Conservation (phyloP, 2,113 vertebrate genomes). For the Menidia beryllina region DNA sequence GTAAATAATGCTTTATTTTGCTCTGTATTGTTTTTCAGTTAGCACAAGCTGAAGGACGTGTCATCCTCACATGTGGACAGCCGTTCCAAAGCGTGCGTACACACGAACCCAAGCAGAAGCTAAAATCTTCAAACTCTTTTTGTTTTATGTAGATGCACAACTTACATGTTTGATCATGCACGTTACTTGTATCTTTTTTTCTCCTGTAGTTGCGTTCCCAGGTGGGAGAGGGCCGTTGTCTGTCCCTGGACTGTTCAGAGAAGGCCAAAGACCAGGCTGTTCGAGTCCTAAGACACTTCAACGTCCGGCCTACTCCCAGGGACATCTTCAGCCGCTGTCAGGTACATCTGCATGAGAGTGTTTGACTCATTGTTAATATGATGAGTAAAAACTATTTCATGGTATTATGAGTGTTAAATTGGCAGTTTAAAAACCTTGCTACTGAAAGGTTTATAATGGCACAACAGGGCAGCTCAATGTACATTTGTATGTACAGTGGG, state of each 20-base stretch:
- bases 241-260: conserved; percentile 86
- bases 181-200: background rate
- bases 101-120: conserved; percentile 8
- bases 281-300: conserved; percentile 86
- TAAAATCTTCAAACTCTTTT: background rate
- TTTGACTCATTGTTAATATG: background rate
- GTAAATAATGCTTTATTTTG: background rate
- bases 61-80: conserved; percentile 89
- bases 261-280: conserved; percentile 87
- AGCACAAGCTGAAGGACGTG: conserved; percentile 84
- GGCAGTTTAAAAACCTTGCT: conserved; percentile 6
- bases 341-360: conserved; percentile 69
- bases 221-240: conserved; percentile 88
- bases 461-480: background rate
- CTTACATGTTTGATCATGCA: background rate
- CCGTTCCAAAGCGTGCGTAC: conserved; percentile 86
- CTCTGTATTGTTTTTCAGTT: conserved; percentile 77
- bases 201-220: conserved; percentile 85
- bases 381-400: background rate
- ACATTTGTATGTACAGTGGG: background rate
- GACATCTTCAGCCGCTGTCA: conserved; percentile 92
- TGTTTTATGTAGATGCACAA: background rate
- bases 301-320: conserved; percentile 71
- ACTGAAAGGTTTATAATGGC: background rate
- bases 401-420: too few species aligned